A percentile compares a stretch with the other conserved stretches of the same genome.
Evolutionary conservation across 2,888 invertebrate genomes (phyloP).

Genomic region (Oithona nana): DNA sequence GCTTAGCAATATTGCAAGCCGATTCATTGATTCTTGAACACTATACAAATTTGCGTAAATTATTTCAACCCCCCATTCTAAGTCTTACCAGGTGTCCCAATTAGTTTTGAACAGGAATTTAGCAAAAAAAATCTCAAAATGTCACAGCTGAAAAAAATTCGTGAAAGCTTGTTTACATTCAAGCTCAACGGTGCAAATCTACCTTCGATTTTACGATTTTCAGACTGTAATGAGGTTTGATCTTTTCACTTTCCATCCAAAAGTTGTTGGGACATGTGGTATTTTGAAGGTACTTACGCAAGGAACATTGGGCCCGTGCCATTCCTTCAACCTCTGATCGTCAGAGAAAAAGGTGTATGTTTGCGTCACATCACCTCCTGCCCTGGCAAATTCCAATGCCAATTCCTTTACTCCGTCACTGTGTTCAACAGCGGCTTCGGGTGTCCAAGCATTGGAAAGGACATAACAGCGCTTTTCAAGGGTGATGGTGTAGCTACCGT

Average conservation of each 20-base stretch:
- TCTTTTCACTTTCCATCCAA: no score
- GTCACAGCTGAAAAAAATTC: no score
- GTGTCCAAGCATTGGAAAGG: background rate
- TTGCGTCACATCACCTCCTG: conserved; percentile 2
- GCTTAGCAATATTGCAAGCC: background rate
- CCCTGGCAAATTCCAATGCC: conserved; percentile 1
- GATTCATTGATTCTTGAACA: background rate
- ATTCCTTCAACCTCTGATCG: background rate
- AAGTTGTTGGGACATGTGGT: background rate
- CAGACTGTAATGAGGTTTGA: background rate
- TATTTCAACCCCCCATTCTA: no score
- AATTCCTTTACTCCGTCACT: background rate
- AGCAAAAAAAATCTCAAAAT: no score
- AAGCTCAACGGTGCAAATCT: no score
- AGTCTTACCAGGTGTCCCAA: no score
- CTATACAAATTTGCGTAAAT: background rate
- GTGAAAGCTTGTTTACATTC: no score
- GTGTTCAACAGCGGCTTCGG: conserved; percentile 2
- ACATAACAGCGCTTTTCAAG: conserved; percentile 5
- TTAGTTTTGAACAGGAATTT: no score
- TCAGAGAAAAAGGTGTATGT: background rate
- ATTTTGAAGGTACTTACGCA: background rate
- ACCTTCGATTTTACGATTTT: no score
- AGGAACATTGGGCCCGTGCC: background rate
- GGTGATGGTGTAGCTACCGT: background rate